phyloP scores from a whole-genome alignment of 2,797 vertebrate genomes.

The Crax fasciolata region DNA sequence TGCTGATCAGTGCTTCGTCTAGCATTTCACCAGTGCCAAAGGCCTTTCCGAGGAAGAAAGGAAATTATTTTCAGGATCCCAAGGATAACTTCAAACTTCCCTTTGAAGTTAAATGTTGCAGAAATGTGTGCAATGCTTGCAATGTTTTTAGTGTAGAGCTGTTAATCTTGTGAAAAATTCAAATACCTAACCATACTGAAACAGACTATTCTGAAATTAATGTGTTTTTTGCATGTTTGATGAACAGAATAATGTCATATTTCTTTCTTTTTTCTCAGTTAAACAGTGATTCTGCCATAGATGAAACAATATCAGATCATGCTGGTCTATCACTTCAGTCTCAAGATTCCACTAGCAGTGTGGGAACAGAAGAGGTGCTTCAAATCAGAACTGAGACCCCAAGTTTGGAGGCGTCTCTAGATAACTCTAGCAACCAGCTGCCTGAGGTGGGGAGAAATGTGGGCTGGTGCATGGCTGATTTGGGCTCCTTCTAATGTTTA shows the following conservation, averaged over 20 bases:
- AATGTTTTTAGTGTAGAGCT: not conserved
- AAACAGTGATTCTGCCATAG: conserved; percentile 90
- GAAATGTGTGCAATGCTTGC: not conserved
- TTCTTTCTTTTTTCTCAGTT: conserved; percentile 82
- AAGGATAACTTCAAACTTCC: not conserved
- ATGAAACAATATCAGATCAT: conserved; percentile 90
- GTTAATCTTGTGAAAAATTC: not conserved
- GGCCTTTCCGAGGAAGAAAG: not conserved
- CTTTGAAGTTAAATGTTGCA: not conserved
- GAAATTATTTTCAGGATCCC: not conserved
- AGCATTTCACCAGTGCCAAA: not conserved
- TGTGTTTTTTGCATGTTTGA: not conserved
- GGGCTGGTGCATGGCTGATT: conserved; percentile 92
- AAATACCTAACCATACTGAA: not conserved
- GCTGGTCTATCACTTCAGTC: conserved; percentile 92
- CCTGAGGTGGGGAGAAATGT: conserved; percentile 98
- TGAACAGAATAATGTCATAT: not conserved
- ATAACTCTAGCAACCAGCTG: conserved; percentile 97
- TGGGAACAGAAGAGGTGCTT: conserved; percentile 89
- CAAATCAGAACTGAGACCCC: conserved; percentile 91
- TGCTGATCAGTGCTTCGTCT: not conserved
- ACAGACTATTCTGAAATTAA: not conserved
- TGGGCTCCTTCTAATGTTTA: conserved; percentile 78
- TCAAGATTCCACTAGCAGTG: conserved; percentile 92
- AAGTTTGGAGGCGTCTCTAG: conserved; percentile 91